Base-by-base conservation (phyloP, 2,113 vertebrate genomes). In the Xenus cinereus region DNA sequence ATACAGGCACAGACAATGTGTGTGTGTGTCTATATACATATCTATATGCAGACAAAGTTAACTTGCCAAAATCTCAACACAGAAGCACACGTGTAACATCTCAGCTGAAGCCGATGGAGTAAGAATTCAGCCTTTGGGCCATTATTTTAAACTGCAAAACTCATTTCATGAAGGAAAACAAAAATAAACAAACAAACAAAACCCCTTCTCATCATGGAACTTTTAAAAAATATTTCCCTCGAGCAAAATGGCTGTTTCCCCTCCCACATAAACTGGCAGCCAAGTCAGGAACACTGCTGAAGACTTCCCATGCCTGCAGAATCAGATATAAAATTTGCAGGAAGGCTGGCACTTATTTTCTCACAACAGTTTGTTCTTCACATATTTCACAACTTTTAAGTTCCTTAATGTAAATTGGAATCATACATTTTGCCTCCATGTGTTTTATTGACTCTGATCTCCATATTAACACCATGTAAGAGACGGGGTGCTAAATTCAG, bases 351-450 rank as follows among this genome's bases (percentile, higher is more conserved):
- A 97, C 97, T 97, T 97, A 95, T 95, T 97, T 97, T 97, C 96
- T 97, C 97, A 97, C 96, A 96, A 97, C 95, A 97, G 96, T 96
- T 97, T 97, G 95, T 97, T 97, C 96, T 97, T 97, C 96, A 95
- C 97, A 97, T 97, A 97, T 95, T 97, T 97, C 97, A 97, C 96
- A 97, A 97, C 97, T 97, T 97, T 95, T 97, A 97, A 97, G 97
- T 95, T 95, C 80, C 89, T 96, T 94, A 96, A 97, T 97, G 94
- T 97, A 97, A 97, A 97, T 96, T 95, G 95, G 97, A 95, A 90
- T 93, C 89, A 33, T 96, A 89, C 91, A 97, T 93, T 97, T 96
- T 94, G 93, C n/a, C 87, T 96, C 95, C 95, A 94, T 96, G 96
- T 96, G 97, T 96, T 97, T 97, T 97, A 86, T 96, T 97, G 95